Base-by-base conservation (phyloP, 2,888 invertebrate species). In the Sympetrum striolatum region DNA sequence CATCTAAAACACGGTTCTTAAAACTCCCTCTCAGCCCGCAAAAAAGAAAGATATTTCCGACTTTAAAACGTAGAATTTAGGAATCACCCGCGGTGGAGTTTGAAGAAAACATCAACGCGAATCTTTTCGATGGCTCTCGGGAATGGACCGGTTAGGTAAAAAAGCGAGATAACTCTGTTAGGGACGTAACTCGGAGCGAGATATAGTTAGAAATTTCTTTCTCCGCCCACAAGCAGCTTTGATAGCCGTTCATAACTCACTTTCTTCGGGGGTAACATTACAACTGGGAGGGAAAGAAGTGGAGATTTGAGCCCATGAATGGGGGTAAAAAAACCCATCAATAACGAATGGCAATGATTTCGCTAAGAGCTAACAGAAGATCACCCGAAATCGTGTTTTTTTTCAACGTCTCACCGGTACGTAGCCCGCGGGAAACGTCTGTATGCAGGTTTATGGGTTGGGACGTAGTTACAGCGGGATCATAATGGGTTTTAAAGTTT, bases 231-330 rank as follows among this genome's bases (percentile, higher is more conserved):
- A 37, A 37, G 35, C 60, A 18, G 14, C 37, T 86, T 86, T 86
- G 58, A 86, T 86, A 37, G 86, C n/a, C 86, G 37, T 86, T 86
- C 86, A 86, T 86, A 64, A 86, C 86, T 86, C 86, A 86, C 86
- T 86, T 86, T 86, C 60, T 53, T 37, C 60, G n/a, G 37, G 22
- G 86, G 86, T n/a, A 37, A 22, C 60, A 60, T 86, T 86, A 64
- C 86, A 53, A 8, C 31, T 14, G 60, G 12, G 60, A 86, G 15
- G 2, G 53, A 53, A 53, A 53, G 53, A 53, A 53, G 73, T 73
- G 6, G 60, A 37, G 86, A 86, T 58, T 86, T 60, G 37, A 64
- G 60, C 22, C 64, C 60, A 22, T 60, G 22, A n/a, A 60, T 37
- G 86, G 60, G 64, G 31, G 35, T 53, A 58, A 64, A 86, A 64